Evolutionary conservation across 2,113 vertebrate species (phyloP).

Genomic region (Dicrurus megarhynchus): DNA sequence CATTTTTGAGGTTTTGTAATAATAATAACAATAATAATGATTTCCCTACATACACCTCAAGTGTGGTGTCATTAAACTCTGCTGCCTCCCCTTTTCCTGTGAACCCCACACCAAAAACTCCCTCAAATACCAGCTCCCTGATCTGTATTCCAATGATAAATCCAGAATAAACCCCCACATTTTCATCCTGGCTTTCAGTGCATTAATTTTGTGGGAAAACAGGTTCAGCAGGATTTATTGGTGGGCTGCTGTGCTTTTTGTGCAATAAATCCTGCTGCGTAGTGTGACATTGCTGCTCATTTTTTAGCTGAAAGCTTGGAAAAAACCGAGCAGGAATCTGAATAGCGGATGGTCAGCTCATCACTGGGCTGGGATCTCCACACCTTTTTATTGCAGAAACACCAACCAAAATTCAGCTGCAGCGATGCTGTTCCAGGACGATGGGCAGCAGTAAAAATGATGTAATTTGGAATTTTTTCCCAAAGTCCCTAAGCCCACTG

Average conservation of each 20-base stretch:
- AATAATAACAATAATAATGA: neutral
- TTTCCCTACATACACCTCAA: neutral
- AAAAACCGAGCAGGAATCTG: neutral
- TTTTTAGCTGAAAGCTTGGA: neutral
- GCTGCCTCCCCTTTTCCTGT: neutral
- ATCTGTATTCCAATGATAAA: neutral
- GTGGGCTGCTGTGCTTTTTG: neutral
- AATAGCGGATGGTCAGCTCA: neutral
- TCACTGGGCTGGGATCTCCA: neutral
- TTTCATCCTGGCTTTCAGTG: neutral
- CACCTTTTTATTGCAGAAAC: neutral
- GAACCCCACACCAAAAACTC: rapidly evolving
- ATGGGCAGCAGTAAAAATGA: neutral
- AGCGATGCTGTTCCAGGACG: neutral
- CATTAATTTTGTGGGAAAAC: neutral
- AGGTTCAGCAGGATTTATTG: neutral
- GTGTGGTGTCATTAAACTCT: neutral
- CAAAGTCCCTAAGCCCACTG: neutral
- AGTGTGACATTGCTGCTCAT: neutral
- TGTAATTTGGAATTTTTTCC: neutral
- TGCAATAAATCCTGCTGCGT: neutral
- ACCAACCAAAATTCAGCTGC: neutral
- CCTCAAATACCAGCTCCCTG: neutral
- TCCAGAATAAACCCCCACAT: neutral
- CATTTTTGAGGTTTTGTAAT: neutral